phyloP scores from a whole-genome alignment of 2,888 invertebrate genomes.

The Tromatobia lineatoria region DNA sequence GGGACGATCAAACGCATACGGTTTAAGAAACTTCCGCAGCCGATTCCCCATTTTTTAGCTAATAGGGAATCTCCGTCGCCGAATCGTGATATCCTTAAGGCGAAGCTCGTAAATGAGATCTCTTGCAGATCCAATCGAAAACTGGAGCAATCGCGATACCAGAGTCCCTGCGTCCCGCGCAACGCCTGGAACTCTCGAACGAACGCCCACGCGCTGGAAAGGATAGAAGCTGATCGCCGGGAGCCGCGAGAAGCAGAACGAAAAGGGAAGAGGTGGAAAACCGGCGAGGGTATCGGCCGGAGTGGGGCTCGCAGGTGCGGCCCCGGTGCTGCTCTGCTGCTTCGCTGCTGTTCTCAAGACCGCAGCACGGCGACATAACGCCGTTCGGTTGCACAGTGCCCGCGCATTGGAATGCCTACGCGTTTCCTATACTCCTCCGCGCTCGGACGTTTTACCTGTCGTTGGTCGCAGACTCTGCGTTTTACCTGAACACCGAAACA shows the following conservation, averaged over 20 bases:
- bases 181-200: not conserved
- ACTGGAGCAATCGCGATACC: not conserved
- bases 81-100: not conserved
- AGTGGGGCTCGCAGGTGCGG: constrained; percentile 79
- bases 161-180: not conserved
- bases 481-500: constrained; percentile 35
- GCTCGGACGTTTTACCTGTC: constrained; percentile 59
- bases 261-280: constrained; percentile 64
- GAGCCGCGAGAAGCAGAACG: constrained; percentile 39
- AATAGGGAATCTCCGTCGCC: not conserved
- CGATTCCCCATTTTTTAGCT: no score
- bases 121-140: not conserved
- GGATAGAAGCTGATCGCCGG: constrained; percentile 13
- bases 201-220: constrained; percentile 35
- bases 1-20: no score
- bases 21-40: no score
- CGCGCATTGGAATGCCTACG: constrained; percentile 65
- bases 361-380: constrained; percentile 76
- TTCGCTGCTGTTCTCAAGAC: constrained; percentile 64
- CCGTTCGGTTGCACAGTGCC: constrained; percentile 70
- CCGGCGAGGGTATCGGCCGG: constrained; percentile 61
- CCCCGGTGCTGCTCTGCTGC: constrained; percentile 59
- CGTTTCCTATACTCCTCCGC: constrained; percentile 57
- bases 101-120: not conserved
- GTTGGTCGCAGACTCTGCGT: constrained; percentile 40